Base-by-base conservation (phyloP, 2,797 vertebrate genomes). In the Cirrhinus mrigala region DNA sequence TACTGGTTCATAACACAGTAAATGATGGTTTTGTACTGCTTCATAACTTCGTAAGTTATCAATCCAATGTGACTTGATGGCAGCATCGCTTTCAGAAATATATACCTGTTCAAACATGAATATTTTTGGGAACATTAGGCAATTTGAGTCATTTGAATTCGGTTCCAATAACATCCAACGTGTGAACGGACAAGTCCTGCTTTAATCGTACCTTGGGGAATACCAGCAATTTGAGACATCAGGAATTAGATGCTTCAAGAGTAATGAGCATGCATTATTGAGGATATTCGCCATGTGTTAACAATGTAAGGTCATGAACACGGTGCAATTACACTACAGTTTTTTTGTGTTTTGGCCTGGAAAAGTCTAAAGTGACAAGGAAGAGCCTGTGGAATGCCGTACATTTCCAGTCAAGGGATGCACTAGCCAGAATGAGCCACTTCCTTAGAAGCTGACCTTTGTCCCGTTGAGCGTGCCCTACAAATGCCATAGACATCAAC, bases 381-480 rank as follows among this genome's bases (percentile, higher is more conserved):
- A 85, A 70, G 83, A 66, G 52, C 56, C 33, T 66, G 50, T 60
- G 44, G 87, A 86, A 82, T 87, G 76, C n/a, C 18, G 54, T 73
- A 18, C 37, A 22, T 69, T 83, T 87, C 86, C 77, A 85, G 56
- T 82, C 82, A 88, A 50, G 46, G 82, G 89, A 90, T 66, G 52
- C 52, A 56, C 69, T 64, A 77, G 85, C 58, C 79, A 82, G 70
- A 74, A 29, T 85, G 64, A 82, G 84, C 87, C 88, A 89, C 81
- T 86, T 89, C 88, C 89, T 85, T 71, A 75, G 73, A 71, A 83
- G 46, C 22, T 54, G 76, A 86, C 50, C 69, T 78, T 70, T 84
- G 37, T 81, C 79, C 75, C 12, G n/a, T 68, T 71, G 22, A 81
- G 33, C 58, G 11, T 76, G 54, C 69, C 86, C 82, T 84, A 62